These are phyloP conservation scores for Oncorhynchus mykiss DNA, from an alignment of 2,113 vertebrate species.

Conservation along the genomic window DNA sequence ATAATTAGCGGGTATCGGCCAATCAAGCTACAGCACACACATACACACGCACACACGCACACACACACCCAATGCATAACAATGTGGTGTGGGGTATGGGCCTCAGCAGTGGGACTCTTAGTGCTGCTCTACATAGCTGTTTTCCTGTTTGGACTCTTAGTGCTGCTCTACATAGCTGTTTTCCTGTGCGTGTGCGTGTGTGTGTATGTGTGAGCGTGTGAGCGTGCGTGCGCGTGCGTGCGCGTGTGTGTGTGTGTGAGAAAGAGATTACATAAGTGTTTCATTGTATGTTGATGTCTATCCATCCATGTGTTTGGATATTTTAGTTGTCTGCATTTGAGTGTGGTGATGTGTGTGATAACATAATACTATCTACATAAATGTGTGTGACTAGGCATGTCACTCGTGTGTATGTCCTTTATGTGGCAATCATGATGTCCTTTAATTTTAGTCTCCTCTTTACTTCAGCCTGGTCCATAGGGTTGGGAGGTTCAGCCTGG, in stretches of 20 bases:
- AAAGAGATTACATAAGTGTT: slow-evolving; percentile 26
- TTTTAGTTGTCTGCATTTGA: neutral
- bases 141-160: too few species aligned
- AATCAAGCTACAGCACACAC: too few species aligned
- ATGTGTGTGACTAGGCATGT: too few species aligned
- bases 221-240: slow-evolving; percentile 14
- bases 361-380: too few species aligned
- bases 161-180: slow-evolving; percentile 12
- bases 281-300: slow-evolving; percentile 6
- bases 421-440: too few species aligned
- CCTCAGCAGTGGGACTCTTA: slow-evolving; percentile 39
- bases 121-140: slow-evolving; percentile 31
- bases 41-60: neutral
- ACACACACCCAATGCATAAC: slow-evolving; percentile 19
- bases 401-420: too few species aligned
- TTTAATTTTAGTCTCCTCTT: neutral
- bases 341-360: neutral
- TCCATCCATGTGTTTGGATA: neutral
- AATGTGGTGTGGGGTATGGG: slow-evolving; percentile 19
- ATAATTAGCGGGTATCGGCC: too few species aligned
- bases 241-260: slow-evolving; percentile 29
- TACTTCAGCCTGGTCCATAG: neutral
- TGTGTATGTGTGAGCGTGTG: neutral
- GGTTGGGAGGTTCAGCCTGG: too few species aligned
- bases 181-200: too few species aligned